Evolutionary conservation across 64 coral and sea anemone genomes (phyloP).

Genomic region (Actinia equina): DNA sequence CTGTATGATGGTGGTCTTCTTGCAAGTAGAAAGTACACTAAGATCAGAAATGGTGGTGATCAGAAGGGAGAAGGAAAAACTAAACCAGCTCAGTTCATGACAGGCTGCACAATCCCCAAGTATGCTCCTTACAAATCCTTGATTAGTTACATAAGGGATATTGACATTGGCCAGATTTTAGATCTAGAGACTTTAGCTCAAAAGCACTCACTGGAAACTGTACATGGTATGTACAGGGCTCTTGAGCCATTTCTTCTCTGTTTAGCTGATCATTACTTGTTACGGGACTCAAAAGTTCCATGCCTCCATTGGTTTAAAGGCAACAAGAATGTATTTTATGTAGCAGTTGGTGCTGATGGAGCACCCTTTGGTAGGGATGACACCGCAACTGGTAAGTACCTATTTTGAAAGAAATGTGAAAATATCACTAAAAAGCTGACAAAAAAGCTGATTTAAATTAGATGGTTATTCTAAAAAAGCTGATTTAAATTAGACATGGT

Average conservation of each 20-base stretch:
- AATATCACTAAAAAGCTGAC: too few species aligned
- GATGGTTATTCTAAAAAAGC: too few species aligned
- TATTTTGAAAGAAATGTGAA: neutral
- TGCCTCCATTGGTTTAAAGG: constrained; percentile 31
- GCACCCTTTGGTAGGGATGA: constrained; percentile 70
- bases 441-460: too few species aligned
- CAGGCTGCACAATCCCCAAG: constrained; percentile 29
- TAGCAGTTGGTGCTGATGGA: constrained; percentile 32
- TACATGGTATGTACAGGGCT: constrained; percentile 56
- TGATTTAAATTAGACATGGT: too few species aligned
- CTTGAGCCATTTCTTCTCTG: constrained; percentile 59
- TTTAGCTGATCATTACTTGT: constrained; percentile 13
- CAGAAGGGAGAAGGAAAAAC: neutral
- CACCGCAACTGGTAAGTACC: constrained; percentile 44
- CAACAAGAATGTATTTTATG: neutral
- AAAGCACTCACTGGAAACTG: neutral
- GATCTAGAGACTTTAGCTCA: constrained; percentile 14
- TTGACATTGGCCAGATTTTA: constrained; percentile 43
- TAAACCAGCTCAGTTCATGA: neutral
- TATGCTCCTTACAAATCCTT: constrained; percentile 41
- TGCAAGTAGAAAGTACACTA: constrained; percentile 39
- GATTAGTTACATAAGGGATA: constrained; percentile 29
- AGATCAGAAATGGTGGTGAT: constrained; percentile 36
- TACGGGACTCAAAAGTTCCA: neutral
- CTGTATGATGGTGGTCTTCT: constrained; percentile 43